A percentile compares a stretch with the other conserved stretches of the same genome.
Evolutionary conservation across 2,113 vertebrate species (phyloP).

Genomic region (Brevimyrus niger): DNA sequence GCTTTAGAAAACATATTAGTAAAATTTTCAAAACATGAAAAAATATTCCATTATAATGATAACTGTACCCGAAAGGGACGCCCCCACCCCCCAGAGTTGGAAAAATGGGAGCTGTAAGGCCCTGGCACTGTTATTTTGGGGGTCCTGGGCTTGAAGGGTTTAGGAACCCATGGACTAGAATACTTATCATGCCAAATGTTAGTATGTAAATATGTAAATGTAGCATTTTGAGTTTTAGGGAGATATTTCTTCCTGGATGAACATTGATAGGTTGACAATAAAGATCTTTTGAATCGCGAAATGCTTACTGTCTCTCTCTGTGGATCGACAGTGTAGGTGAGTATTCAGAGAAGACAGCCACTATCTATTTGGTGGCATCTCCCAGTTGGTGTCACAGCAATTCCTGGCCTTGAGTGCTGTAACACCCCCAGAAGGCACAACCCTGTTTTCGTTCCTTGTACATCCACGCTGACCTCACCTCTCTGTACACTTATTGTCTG

Average conservation of each 20-base stretch:
- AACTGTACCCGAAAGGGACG: neutral
- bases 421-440: constrained; percentile 30
- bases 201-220: neutral
- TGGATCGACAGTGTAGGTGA: neutral
- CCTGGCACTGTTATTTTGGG: neutral
- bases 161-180: neutral
- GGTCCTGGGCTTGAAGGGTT: neutral
- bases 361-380: neutral
- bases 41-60: neutral
- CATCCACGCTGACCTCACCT: constrained; percentile 33
- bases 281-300: neutral
- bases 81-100: neutral
- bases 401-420: neutral
- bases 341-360: neutral
- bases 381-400: neutral
- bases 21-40: no score
- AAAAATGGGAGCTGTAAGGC: neutral
- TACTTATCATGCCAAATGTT: neutral
- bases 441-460: constrained; percentile 48
- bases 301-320: neutral
- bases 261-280: neutral
- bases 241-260: neutral
- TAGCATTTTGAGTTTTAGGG: neutral
- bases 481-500: constrained; percentile 48
- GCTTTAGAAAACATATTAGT: neutral